Evolutionary conservation across 2,888 invertebrate species (phyloP).

Genomic region (Erynnis tages): DNA sequence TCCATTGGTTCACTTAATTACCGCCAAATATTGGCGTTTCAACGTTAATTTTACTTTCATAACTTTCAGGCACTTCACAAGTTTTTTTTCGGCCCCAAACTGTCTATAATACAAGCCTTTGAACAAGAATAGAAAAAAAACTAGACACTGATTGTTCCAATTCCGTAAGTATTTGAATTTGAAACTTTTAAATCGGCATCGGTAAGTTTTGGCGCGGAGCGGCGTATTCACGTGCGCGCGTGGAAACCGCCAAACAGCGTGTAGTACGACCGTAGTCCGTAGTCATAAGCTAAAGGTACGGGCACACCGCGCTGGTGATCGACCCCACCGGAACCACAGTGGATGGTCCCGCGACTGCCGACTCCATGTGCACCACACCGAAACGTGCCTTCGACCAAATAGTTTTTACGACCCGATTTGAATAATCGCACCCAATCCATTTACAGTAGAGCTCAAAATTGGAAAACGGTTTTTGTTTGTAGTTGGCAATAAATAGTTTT

Average conservation of each 20-base stretch:
- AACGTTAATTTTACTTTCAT: constrained; percentile 39
- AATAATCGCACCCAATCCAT: constrained; percentile 21
- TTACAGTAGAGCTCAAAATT: constrained; percentile 38
- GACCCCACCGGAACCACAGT: constrained; percentile 82
- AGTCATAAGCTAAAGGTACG: constrained; percentile 49
- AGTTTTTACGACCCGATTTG: constrained; percentile 13
- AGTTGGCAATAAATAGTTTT: constrained; percentile 49
- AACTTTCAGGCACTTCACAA: constrained; percentile 35
- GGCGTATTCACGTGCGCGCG: constrained; percentile 44
- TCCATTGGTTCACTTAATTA: constrained; percentile 40
- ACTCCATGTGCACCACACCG: constrained; percentile 76
- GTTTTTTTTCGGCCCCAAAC: constrained; percentile 8
- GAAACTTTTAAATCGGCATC: constrained; percentile 25
- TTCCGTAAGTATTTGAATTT: constrained; percentile 8
- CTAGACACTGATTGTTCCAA: constrained; percentile 3
- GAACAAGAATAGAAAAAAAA: constrained; percentile 8
- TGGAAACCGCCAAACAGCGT: constrained; percentile 45
- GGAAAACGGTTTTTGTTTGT: constrained; percentile 19
- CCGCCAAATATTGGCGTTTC: constrained; percentile 40
- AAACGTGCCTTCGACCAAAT: constrained; percentile 59
- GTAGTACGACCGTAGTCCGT: background rate
- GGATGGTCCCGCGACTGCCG: constrained; percentile 75
- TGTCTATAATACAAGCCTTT: background rate
- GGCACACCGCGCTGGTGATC: constrained; percentile 68
- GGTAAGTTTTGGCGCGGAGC: constrained; percentile 57